These are phyloP conservation scores for Mungos mungo DNA, from an alignment of 2,113 vertebrate genomes.

Conservation along the genomic window DNA sequence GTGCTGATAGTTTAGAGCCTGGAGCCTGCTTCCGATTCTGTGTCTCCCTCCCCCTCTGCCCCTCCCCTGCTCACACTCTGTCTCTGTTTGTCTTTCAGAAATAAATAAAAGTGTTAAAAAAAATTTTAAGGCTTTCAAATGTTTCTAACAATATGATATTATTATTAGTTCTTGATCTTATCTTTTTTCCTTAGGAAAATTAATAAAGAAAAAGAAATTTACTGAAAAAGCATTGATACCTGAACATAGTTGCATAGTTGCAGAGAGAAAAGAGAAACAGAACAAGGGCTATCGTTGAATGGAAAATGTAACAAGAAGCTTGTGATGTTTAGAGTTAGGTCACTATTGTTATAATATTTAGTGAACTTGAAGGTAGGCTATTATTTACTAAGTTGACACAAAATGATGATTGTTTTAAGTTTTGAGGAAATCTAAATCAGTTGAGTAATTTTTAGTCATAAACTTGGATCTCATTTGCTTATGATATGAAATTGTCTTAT, in stretches of 20 bases:
- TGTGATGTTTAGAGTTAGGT: neutral
- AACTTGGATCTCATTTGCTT: neutral
- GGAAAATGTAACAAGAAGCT: neutral
- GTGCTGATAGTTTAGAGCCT: too few species aligned
- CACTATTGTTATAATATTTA: neutral
- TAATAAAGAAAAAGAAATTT: neutral
- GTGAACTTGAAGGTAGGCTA: neutral
- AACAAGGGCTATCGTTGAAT: neutral
- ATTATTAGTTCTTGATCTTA: neutral
- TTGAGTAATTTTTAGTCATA: neutral
- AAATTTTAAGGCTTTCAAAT: neutral
- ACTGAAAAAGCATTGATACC: neutral
- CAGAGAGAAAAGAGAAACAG: neutral
- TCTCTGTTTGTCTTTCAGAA: too few species aligned
- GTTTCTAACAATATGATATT: neutral
- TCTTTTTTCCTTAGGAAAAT: neutral
- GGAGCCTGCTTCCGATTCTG: too few species aligned
- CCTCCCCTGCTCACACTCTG: too few species aligned
- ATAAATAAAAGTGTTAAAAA: too few species aligned
- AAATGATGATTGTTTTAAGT: neutral
- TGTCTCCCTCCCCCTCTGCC: too few species aligned
- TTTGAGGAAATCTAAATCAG: neutral
- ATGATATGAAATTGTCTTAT: neutral
- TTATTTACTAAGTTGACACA: neutral
- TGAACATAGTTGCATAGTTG: neutral